phyloP scores from a whole-genome alignment of 2,113 vertebrate genomes.

The Myxocyprinus asiaticus region DNA sequence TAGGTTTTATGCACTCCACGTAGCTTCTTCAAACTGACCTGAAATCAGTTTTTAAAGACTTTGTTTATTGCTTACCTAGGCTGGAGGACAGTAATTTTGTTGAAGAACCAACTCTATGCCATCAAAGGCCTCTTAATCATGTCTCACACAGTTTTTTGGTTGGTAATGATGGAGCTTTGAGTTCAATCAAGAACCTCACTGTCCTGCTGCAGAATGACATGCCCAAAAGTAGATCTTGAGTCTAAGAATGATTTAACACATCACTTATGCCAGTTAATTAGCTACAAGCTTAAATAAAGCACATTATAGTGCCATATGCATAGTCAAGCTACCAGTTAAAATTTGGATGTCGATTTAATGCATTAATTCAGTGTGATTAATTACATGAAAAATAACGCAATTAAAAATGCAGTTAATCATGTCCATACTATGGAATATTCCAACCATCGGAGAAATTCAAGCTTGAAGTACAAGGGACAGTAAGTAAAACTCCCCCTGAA shows the following conservation, averaged over 20 bases:
- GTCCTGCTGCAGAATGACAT: conserved; percentile 3
- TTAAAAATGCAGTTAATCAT: not conserved
- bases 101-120: not conserved
- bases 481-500: too few species aligned
- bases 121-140: conserved; percentile 16
- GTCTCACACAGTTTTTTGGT: not conserved
- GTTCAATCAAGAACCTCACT: not conserved
- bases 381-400: too few species aligned
- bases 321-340: not conserved
- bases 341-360: too few species aligned
- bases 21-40: conserved; percentile 23
- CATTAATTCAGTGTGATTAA: too few species aligned
- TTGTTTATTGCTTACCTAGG: conserved; percentile 12
- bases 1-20: conserved; percentile 7
- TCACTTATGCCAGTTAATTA: too few species aligned
- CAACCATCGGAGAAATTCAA: too few species aligned
- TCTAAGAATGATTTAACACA: too few species aligned
- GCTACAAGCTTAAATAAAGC: conserved; percentile 5
- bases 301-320: not conserved
- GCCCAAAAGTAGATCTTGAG: too few species aligned
- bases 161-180: not conserved
- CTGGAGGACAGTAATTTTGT: conserved; percentile 20
- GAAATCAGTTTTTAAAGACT: conserved; percentile 26
- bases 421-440: too few species aligned
- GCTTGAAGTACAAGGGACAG: too few species aligned